Evolutionary conservation across 1,140 invertebrate species (phyloP).

Genomic region (Delia radicum): DNA sequence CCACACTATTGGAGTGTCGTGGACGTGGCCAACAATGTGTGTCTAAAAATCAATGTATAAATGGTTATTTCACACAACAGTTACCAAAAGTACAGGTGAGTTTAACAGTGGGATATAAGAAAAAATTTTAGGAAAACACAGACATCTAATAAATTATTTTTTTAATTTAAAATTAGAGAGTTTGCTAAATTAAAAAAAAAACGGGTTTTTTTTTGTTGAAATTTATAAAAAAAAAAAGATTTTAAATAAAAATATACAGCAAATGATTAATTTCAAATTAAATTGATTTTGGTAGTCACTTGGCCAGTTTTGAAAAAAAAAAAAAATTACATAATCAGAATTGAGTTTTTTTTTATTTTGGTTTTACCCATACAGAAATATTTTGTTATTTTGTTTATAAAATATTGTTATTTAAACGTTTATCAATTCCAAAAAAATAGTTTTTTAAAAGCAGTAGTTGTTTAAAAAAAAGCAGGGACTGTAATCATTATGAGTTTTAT

Average conservation of each 20-base stretch:
- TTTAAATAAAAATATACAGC: no score
- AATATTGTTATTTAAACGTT: conserved; percentile 5
- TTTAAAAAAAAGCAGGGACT: no score
- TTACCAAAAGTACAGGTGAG: conserved; percentile 48
- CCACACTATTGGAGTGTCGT: conserved; percentile 43
- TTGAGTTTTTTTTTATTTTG: neutral
- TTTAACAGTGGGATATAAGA: no score
- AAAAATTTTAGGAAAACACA: no score
- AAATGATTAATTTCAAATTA: neutral
- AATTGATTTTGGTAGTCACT: neutral
- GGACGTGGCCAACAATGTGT: conserved; percentile 46
- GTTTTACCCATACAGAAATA: conserved; percentile 23
- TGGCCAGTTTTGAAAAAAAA: neutral
- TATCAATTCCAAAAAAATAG: neutral
- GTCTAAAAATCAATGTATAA: conserved; percentile 38
- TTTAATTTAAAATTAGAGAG: no score
- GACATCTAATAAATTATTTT: no score
- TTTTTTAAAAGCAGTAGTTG: no score
- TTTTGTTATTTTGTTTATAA: no score
- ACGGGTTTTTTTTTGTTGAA: neutral
- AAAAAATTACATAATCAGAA: conserved; percentile 21
- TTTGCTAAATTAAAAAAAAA: neutral
- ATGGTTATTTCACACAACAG: conserved; percentile 45
- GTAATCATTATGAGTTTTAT: no score
- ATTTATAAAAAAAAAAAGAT: neutral